Conservation (phyloP, 2,888 invertebrate species). For the Anthophora plumipes region DNA sequence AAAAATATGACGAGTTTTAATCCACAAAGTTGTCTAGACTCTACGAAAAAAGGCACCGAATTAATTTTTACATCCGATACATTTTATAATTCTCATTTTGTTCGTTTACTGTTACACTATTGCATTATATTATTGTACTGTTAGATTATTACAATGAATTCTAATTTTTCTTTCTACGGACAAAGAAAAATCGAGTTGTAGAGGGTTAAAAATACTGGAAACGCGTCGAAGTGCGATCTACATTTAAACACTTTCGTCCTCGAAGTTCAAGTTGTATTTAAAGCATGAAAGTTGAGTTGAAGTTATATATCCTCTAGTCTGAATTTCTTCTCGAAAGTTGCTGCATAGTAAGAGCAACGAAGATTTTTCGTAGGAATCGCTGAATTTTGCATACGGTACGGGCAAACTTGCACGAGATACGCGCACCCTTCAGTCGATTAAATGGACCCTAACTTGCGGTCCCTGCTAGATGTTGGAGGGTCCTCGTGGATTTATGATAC, state of each 20-base stretch:
- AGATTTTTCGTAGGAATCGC: no score
- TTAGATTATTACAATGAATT: no score
- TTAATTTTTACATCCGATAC: no score
- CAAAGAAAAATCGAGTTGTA: no score
- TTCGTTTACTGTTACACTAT: no score
- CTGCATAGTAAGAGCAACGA: not conserved
- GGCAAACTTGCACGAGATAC: not conserved
- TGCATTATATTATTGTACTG: no score
- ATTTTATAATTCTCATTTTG: no score
- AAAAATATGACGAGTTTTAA: no score
- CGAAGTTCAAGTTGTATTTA: not conserved
- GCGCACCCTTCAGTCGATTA: slow-evolving; percentile 30
- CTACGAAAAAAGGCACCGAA: no score
- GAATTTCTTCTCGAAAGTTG: not conserved
- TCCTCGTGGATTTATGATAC: slow-evolving; percentile 24
- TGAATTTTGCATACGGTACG: not conserved
- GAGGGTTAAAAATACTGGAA: not conserved
- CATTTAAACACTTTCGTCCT: not conserved
- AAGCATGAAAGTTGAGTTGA: not conserved
- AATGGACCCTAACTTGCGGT: slow-evolving; percentile 12
- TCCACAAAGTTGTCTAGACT: no score
- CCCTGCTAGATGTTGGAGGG: slow-evolving; percentile 6
- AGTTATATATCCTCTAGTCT: not conserved
- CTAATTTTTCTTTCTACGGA: no score
- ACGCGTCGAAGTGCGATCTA: not conserved